Percentiles rank a stretch among this genome's conserved stretches.
These are phyloP conservation scores for Notarius quadriscutis DNA, from an alignment of 2,113 vertebrate species.

Conservation along the genomic window DNA sequence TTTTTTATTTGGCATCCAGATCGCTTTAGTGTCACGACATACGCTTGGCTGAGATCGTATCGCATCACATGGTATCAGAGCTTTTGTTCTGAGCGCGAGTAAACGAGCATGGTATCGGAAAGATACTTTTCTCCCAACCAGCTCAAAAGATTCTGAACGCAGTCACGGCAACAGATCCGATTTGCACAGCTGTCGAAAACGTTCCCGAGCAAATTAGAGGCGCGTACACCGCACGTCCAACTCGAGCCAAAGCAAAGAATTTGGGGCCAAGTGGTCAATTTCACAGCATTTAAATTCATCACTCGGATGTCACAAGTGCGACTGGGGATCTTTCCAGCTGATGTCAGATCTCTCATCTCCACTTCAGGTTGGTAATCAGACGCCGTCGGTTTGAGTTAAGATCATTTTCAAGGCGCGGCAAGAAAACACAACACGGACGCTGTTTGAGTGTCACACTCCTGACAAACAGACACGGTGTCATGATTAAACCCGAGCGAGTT, in stretches of 20 bases:
- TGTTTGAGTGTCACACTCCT: background rate
- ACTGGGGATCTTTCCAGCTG: background rate
- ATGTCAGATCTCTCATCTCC: background rate
- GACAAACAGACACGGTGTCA: background rate
- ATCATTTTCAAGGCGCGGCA: background rate
- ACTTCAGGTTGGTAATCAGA: slow-evolving; percentile 9
- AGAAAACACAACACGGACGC: background rate
- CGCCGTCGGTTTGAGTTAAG: slow-evolving; percentile 10
- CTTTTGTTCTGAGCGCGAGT: background rate
- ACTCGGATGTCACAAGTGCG: background rate
- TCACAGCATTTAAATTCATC: slow-evolving; percentile 13
- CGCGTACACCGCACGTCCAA: background rate
- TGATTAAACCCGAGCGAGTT: slow-evolving; percentile 1
- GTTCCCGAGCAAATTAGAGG: slow-evolving; percentile 27
- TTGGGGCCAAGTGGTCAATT: background rate
- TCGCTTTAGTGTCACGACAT: background rate
- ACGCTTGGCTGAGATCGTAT: background rate
- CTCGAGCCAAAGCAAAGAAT: background rate
- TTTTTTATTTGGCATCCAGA: background rate
- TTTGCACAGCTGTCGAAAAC: slow-evolving; percentile 29
- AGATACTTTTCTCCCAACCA: background rate
- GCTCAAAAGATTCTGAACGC: background rate
- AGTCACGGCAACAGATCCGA: slow-evolving; percentile 21
- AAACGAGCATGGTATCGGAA: background rate
- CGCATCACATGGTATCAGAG: background rate